A percentile compares a stretch with the other conserved stretches of the same genome.
phyloP scores from a whole-genome alignment of 2,797 vertebrate species.

The Megalops cyprinoides region DNA sequence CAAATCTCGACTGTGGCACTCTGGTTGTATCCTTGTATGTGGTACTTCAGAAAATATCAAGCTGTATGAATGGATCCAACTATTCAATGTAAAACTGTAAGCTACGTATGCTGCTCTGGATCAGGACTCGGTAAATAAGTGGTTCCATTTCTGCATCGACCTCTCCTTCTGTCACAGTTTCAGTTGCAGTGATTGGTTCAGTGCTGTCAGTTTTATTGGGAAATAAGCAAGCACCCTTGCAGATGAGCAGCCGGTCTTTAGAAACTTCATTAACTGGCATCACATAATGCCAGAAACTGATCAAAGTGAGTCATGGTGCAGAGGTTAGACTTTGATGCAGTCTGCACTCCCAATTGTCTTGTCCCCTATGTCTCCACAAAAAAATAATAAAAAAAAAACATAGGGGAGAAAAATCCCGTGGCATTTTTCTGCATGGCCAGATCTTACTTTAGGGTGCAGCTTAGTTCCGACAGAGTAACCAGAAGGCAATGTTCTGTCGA shows the following conservation, averaged over 20 bases:
- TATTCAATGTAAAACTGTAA: too few species aligned
- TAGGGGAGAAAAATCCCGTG: not conserved
- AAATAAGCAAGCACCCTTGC: too few species aligned
- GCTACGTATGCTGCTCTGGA: too few species aligned
- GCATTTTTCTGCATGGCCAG: conserved; percentile 31
- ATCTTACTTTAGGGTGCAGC: conserved; percentile 12
- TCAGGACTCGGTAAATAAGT: too few species aligned
- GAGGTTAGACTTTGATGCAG: not conserved
- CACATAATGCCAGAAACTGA: not conserved
- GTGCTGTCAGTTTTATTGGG: too few species aligned
- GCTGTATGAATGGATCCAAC: too few species aligned
- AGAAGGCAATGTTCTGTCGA: conserved; percentile 24
- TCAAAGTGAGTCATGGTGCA: too few species aligned
- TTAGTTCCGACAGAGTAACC: conserved; percentile 28
- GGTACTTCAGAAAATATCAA: too few species aligned
- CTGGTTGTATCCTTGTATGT: too few species aligned
- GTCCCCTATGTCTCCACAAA: not conserved
- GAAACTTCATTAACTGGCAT: not conserved
- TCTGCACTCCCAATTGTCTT: not conserved
- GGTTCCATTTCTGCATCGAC: too few species aligned
- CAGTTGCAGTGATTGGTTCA: too few species aligned
- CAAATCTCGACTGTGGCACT: not conserved
- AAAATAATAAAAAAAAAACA: not conserved
- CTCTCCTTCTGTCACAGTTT: too few species aligned
- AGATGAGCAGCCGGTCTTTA: not conserved